Evolutionary conservation across 2,113 vertebrate genomes (phyloP).

Genomic region (Gymnogyps californianus): DNA sequence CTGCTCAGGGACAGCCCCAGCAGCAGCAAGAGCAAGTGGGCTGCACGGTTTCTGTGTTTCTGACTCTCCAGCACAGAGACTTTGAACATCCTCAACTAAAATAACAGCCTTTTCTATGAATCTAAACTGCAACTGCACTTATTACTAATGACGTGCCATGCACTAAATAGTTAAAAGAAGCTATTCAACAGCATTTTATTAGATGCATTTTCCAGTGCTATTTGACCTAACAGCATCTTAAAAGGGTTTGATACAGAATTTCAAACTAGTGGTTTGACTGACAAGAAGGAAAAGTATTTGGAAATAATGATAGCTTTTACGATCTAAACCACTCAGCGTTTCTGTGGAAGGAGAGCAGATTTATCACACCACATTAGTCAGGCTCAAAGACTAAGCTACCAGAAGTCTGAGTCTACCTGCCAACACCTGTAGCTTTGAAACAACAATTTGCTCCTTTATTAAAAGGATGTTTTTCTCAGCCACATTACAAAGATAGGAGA

Average conservation of each 20-base stretch:
- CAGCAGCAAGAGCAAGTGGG: neutral
- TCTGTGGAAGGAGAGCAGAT: neutral
- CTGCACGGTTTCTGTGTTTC: neutral
- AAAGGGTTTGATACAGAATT: neutral
- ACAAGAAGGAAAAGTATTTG: neutral
- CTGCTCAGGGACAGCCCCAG: neutral
- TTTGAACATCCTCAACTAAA: neutral
- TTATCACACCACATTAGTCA: neutral
- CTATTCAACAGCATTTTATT: neutral
- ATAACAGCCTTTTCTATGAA: neutral
- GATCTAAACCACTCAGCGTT: neutral
- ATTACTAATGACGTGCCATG: fast-evolving
- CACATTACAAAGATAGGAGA: neutral
- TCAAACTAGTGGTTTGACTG: neutral
- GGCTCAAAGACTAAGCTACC: neutral
- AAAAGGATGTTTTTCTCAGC: neutral
- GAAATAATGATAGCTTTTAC: neutral
- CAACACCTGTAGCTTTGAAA: neutral
- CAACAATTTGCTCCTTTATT: neutral
- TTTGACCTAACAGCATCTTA: neutral
- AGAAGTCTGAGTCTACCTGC: neutral
- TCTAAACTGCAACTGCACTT: neutral
- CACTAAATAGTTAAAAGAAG: neutral
- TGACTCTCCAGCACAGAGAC: neutral
- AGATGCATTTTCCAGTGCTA: neutral